Base-by-base conservation (phyloP, 1,140 invertebrate species). In the Philotrypesis tridentata region DNA sequence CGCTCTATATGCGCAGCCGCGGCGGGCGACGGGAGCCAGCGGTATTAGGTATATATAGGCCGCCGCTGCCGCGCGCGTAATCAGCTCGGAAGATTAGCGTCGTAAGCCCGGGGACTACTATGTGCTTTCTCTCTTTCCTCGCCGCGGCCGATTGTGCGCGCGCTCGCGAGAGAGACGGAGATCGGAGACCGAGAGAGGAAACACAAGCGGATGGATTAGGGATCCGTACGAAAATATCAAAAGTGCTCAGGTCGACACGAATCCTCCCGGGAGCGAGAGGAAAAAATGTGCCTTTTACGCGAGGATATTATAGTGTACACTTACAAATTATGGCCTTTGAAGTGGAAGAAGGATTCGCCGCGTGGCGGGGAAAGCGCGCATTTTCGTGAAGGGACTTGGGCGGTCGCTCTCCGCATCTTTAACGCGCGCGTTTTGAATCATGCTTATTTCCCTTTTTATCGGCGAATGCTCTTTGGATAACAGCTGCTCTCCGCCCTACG, bases 41-140 rank as follows among this genome's bases (percentile, higher is more conserved):
- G 81, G 83, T 83, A 75, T 84, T 82, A 83, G 82, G 70, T 83
- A 70, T n/a, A n/a, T n/a, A n/a, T n/a, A n/a, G n/a, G n/a, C n/a
- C n/a, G n/a, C n/a, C n/a, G n/a, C n/a, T 61, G 72, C 71, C 61
- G 61, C 8, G 48, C 72, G 68, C 75, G 85, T 85, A 87, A 89
- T 87, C 84, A 85, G 84, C 80, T 85, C 68, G 80, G 78, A 79
- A 84, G 86, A 88, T 89, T 88, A 88, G 72, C 82, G 79, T 40
- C 70, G 78, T 82, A 83, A 86, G 84, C 79, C n/a, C 21, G 17
- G 77, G 3, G 37, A 37, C 8, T 37, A 55, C 48, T 17, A 7
- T 23, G 8, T 7, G n/a, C n/a, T 27, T 9, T 37, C n/a, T 63
- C 8, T 48, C 33, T 67, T 67, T 68, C 40, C 21, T 55, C 21